Evolutionary conservation across 2,113 vertebrate species (phyloP).

Genomic region (Mustelus asterias): DNA sequence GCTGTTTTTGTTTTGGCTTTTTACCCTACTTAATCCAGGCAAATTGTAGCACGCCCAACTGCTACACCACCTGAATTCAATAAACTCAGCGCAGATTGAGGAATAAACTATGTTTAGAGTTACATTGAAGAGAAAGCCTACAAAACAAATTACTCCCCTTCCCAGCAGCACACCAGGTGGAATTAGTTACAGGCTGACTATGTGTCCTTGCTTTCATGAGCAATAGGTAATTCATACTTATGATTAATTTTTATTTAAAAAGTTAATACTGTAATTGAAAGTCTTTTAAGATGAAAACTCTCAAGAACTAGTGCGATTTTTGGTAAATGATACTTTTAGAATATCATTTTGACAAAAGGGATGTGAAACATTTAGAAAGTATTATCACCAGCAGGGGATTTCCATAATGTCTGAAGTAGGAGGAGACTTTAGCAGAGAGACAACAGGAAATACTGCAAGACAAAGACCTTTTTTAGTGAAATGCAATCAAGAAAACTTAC

Average conservation of each 20-base stretch:
- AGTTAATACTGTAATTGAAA: not conserved
- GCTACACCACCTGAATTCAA: not conserved
- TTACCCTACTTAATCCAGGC: not conserved
- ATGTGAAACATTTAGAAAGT: constrained; percentile 1
- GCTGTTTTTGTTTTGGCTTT: not conserved
- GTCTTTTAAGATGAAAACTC: not conserved
- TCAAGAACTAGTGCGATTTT: not conserved
- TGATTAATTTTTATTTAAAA: not conserved
- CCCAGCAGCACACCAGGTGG: not conserved
- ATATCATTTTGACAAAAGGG: not conserved
- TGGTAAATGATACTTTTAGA: not conserved
- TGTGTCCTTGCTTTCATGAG: not conserved
- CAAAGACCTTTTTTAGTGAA: not conserved
- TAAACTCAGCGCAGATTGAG: not conserved
- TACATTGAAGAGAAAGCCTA: not conserved
- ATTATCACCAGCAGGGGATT: not conserved
- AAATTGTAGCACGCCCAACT: not conserved
- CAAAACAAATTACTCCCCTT: not conserved
- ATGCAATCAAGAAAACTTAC: not conserved
- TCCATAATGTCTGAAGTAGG: not conserved
- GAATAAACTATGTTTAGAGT: not conserved
- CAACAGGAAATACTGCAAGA: not conserved
- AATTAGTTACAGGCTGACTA: not conserved
- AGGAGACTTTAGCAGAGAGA: not conserved
- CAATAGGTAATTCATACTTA: not conserved